A percentile compares a stretch with the other conserved stretches of the same genome.
Evolutionary conservation across 2,888 invertebrate species (phyloP).

Genomic region (Calephelis perditalis): DNA sequence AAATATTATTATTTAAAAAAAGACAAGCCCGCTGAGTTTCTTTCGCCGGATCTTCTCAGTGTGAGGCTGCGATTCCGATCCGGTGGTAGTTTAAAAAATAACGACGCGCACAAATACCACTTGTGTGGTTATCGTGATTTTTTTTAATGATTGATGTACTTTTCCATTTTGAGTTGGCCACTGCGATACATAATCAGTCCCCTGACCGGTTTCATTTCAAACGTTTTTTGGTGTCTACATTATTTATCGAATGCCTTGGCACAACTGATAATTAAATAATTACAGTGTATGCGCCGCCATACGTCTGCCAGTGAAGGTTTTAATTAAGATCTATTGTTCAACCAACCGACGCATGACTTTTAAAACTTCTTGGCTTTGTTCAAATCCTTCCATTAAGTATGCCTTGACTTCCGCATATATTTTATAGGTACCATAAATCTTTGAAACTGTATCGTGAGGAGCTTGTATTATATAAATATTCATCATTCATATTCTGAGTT

Average conservation of each 20-base stretch:
- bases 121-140: too few species aligned
- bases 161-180: too few species aligned
- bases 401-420: constrained; percentile 35
- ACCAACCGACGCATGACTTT: constrained; percentile 60
- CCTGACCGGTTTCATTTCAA: constrained; percentile 17
- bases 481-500: constrained; percentile 9
- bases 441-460: constrained; percentile 9
- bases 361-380: constrained; percentile 51
- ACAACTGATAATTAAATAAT: constrained; percentile 59
- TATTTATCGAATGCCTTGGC: constrained; percentile 47
- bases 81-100: too few species aligned
- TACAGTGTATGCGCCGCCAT: constrained; percentile 43
- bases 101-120: too few species aligned
- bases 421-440: constrained; percentile 14
- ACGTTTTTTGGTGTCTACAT: constrained; percentile 29
- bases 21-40: too few species aligned
- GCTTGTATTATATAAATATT: constrained; percentile 11
- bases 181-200: neutral
- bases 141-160: too few species aligned
- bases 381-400: constrained; percentile 49
- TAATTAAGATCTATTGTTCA: constrained; percentile 72
- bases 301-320: constrained; percentile 51
- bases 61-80: too few species aligned
- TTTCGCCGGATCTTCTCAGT: too few species aligned
- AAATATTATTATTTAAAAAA: too few species aligned